phyloP scores from a whole-genome alignment of 1,140 invertebrate species.

The Paraescarpia echinospica region DNA sequence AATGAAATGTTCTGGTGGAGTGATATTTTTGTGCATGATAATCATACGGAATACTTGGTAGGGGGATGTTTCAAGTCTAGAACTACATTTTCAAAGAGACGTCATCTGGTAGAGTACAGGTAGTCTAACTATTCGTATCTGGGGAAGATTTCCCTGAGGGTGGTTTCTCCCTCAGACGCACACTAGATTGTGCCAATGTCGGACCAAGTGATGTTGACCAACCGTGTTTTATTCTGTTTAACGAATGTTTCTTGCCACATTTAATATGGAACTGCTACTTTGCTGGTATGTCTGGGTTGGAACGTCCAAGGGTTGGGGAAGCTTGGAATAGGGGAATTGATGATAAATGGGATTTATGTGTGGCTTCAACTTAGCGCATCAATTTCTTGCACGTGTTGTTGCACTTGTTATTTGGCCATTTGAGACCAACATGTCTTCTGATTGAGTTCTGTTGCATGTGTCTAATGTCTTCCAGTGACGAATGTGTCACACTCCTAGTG shows the following conservation, averaged over 20 bases:
- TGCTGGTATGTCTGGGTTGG: neutral
- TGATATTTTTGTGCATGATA: too few relatives aligned
- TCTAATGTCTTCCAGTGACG: neutral
- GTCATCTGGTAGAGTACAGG: too few relatives aligned
- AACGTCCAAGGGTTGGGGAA: neutral
- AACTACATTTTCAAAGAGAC: too few relatives aligned
- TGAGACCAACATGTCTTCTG: neutral
- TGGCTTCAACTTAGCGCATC: neutral
- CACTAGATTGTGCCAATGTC: too few relatives aligned
- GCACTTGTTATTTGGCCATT: neutral
- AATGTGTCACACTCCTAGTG: neutral
- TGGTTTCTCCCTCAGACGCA: too few relatives aligned
- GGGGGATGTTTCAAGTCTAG: too few relatives aligned
- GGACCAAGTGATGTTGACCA: neutral
- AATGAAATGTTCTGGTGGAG: too few relatives aligned
- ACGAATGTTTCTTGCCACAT: neutral
- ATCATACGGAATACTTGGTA: too few relatives aligned
- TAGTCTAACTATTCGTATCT: too few relatives aligned
- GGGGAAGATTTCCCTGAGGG: too few relatives aligned
- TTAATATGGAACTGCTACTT: neutral
- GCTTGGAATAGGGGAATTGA: neutral
- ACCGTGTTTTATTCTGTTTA: neutral
- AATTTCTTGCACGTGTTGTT: neutral
- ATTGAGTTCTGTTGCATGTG: neutral
- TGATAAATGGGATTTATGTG: neutral